A percentile compares a stretch with the other conserved stretches of the same genome.
These are phyloP conservation scores for Julus scandinavius DNA, from an alignment of 2,888 invertebrate genomes.

Conservation along the genomic window DNA sequence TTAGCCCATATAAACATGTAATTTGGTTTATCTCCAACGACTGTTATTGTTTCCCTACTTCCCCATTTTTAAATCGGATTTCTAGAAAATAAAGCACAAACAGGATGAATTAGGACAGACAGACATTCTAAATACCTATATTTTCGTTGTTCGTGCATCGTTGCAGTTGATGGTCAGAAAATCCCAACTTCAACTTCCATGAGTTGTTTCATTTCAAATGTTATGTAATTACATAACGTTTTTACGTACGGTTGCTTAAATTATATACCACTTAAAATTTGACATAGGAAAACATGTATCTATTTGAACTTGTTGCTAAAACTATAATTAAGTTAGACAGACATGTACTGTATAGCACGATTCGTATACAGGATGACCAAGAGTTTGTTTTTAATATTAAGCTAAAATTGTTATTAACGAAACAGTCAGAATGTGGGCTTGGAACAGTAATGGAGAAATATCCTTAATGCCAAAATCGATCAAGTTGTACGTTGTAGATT, in stretches of 20 bases:
- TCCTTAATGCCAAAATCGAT: no score
- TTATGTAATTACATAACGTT: neutral
- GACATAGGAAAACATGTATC: neutral
- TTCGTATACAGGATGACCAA: neutral
- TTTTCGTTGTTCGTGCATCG: neutral
- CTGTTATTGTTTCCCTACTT: neutral
- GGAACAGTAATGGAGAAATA: no score
- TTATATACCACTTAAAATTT: neutral
- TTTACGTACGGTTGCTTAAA: neutral
- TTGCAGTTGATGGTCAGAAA: neutral
- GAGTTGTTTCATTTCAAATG: neutral
- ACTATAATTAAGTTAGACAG: neutral
- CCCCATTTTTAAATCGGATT: neutral
- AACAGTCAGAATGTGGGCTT: neutral
- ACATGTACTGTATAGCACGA: neutral
- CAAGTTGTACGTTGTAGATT: no score
- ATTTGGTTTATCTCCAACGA: neutral
- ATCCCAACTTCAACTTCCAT: neutral
- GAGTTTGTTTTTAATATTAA: neutral
- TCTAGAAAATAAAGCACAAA: neutral
- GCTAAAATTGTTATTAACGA: neutral
- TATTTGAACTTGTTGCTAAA: neutral
- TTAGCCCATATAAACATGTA: neutral
- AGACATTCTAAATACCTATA: neutral
- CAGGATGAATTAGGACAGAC: neutral